Conservation (phyloP, 1,140 invertebrate genomes). For the Ceratosolen fusciceps region DNA sequence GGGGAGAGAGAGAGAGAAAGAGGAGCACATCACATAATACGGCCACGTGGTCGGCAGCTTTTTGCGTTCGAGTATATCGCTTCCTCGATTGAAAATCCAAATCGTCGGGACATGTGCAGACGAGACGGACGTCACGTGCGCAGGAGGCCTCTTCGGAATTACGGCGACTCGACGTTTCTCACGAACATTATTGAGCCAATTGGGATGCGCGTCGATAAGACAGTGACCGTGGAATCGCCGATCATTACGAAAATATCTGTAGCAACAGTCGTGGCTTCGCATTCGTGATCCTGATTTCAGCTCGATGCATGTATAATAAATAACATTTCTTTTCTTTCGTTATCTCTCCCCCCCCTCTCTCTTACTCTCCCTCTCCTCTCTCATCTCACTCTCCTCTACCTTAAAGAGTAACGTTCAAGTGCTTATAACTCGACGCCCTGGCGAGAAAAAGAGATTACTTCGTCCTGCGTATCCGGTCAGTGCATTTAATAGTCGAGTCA, state of each 20-base stretch:
- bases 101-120: constrained; percentile 1
- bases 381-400: no score
- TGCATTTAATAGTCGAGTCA: neutral
- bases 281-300: neutral
- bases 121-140: constrained; percentile 37
- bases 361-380: no score
- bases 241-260: constrained; percentile 30
- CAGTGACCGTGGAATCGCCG: neutral
- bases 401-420: neutral
- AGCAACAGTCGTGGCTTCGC: neutral
- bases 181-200: constrained; percentile 36
- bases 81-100: constrained; percentile 41
- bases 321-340: neutral
- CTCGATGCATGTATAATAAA: constrained; percentile 15
- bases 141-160: constrained; percentile 9
- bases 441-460: neutral
- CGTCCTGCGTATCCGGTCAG: neutral
- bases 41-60: neutral
- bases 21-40: neutral
- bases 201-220: neutral
- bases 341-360: no score
- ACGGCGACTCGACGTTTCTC: constrained; percentile 34
- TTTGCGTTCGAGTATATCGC: neutral
- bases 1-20: no score
- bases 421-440: neutral